Base-by-base conservation (phyloP, 2,797 vertebrate species). In the Squalus acanthias region DNA sequence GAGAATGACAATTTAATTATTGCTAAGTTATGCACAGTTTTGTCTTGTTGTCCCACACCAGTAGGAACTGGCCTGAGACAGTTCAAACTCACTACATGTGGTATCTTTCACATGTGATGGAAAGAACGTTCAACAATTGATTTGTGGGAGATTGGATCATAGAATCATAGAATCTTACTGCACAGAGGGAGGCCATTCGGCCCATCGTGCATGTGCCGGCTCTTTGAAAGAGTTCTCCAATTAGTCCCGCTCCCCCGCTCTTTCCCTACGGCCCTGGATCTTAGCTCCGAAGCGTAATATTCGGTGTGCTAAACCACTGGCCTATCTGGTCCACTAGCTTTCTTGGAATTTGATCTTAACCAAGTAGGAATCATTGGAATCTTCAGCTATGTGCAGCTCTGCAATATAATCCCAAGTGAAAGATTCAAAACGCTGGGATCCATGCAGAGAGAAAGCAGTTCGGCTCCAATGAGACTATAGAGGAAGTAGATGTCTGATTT, bases 401-500 rank as follows among this genome's bases (percentile, higher is more conserved):
- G 88, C 67, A 50, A 12, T 46, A 53, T 5, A 95, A 95, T 72
- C 63, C 20, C 46, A 26, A 12, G 69, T 53, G 46, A 65, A 69
- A 5, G 46, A 29, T 29, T 72, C 17, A 72, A 95, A 72, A 53
- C 4, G 22, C 69, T 29, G 46, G 69, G 65, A 5, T 63, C 12
- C 60, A 65, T 12, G 39, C 67, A 72, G 39, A 46, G 93, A 26
- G 39, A 95, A 95, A 53, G 26, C 46, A 15, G 10, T 12, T 95
- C 72, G 93, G 93, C 93, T 95, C 93, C 24, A 7, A 72, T 72
- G 67, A 95, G 93, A 72, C 72, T 70, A 95, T 29, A 50, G 69
- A 95, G 93, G 93, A 72, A 95, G 26, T 95, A 24, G 10, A 70
- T 29, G 93, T 50, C 39, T 50, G 93, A 50, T 74, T 95, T 95